Conservation (phyloP, 2,888 invertebrate species). For the Drosophila mimetica region DNA sequence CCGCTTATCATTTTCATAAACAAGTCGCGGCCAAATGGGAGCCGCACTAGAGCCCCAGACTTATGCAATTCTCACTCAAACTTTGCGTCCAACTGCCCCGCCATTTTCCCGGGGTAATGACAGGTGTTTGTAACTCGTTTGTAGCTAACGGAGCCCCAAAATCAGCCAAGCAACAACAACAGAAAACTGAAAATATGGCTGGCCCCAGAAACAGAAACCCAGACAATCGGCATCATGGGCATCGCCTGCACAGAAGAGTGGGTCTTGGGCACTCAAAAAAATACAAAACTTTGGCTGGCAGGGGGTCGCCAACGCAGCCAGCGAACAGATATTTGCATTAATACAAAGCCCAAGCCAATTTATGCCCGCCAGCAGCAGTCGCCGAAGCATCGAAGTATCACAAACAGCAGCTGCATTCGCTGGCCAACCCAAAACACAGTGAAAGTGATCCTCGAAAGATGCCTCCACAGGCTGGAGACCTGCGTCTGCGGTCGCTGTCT, state of each 20-base stretch:
- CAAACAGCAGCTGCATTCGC: conserved; percentile 36
- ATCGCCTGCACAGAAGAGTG: conserved; percentile 27
- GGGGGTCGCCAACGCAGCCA: conserved; percentile 72
- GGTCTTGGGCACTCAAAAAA: conserved; percentile 11
- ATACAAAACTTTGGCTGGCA: conserved; percentile 41
- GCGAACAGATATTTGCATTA: conserved; percentile 79
- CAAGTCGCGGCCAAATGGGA: conserved; percentile 59
- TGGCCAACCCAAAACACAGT: background rate
- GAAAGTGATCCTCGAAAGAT: conserved; percentile 35
- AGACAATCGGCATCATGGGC: conserved; percentile 58
- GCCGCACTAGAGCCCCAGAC: conserved; percentile 46
- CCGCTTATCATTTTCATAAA: conserved; percentile 80
- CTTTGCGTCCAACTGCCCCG: conserved; percentile 42
- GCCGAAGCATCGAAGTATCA: conserved; percentile 10
- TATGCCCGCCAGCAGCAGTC: conserved; percentile 72
- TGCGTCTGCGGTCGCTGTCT: conserved; percentile 25
- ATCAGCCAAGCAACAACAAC: conserved; percentile 13
- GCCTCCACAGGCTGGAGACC: conserved; percentile 3
- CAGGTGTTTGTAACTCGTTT: conserved; percentile 79
- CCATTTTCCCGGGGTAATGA: conserved; percentile 76
- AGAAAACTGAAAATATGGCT: conserved; percentile 21
- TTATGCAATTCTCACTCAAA: conserved; percentile 74
- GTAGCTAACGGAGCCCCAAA: conserved; percentile 64
- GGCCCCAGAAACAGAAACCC: conserved; percentile 22
- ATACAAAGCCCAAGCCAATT: conserved; percentile 76